Evolutionary conservation across 2,888 invertebrate species (phyloP), one percentile per base, ranked within the genome.

Genomic region (Plagodis dolabraria): DNA sequence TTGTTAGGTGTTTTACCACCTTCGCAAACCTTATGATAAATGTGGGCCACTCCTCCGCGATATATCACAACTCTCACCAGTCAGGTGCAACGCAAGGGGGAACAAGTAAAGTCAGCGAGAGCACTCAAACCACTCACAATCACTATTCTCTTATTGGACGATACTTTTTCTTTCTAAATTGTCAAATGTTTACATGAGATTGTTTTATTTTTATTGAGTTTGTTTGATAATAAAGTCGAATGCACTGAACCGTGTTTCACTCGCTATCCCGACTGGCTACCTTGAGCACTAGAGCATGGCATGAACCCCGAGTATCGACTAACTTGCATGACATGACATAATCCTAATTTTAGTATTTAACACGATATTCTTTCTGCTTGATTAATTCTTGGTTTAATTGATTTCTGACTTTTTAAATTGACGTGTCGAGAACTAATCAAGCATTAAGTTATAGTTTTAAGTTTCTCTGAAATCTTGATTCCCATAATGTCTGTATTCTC

Each of bases 191-290:
- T 78, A 80, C 59, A 76, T 80, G 75, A 77, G 72, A 81, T 82
- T 80, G 81, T 87, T 85, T 82, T 76, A 54, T 76, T 76, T 56
- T 75, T 77, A 72, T 75, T 73, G 67, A 67, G 71, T 80, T 82
- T 85, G 77, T 85, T 86, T 85, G 78, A 84, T 69, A 92, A 92
- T 92, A 92, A 92, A 92, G 83, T 83, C 83, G 82, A 85, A 79
- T 81, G 92, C 92, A 92, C 91, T 79, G 83, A 92, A 91, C 81
- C 89, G 92, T 92, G 92, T 92, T 92, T 92, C 92, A 92, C 92
- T 92, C 85, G 89, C 87, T 80, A 79, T 83, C 87, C 92, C 77
- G 71, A 81, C 74, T 78, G 76, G 79, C 79, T 79, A 83, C 85
- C 88, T 80, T 75, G 70, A 75, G 89, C 90, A 89, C 89, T 77